Conservation (phyloP, 2,113 vertebrate genomes). For the Chitala chitala region DNA sequence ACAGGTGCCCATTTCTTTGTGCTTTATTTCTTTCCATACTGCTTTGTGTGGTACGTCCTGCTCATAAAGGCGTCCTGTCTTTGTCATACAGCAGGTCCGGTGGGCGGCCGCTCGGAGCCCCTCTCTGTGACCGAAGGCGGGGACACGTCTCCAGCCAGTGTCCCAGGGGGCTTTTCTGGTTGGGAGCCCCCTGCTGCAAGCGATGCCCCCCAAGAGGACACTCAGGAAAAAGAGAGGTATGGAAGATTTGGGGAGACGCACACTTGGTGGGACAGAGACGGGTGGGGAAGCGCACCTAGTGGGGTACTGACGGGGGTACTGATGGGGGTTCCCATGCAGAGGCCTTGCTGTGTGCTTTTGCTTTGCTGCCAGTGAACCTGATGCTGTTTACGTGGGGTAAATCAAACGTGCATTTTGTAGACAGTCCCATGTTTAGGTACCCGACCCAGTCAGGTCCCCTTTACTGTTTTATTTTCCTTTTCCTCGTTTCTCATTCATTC, state of each 20-base stretch:
- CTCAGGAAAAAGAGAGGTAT: slow-evolving; percentile 73
- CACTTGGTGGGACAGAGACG: not conserved
- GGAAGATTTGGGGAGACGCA: not conserved
- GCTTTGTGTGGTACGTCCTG: too few relatives aligned
- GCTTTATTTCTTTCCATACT: not conserved
- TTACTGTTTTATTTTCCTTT: slow-evolving; percentile 5
- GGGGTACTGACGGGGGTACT: too few relatives aligned
- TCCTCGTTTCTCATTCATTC: slow-evolving; percentile 17
- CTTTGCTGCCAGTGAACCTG: slow-evolving; percentile 47
- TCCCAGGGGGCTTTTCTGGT: slow-evolving; percentile 11
- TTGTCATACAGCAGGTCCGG: slow-evolving; percentile 36
- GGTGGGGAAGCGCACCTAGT: not conserved
- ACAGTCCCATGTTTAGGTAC: slow-evolving; percentile 34
- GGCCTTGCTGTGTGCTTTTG: slow-evolving; percentile 60
- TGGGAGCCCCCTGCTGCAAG: slow-evolving; percentile 42
- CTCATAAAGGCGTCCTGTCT: too few relatives aligned
- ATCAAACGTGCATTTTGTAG: slow-evolving; percentile 40
- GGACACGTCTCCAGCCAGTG: slow-evolving; percentile 44
- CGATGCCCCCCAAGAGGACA: slow-evolving; percentile 62
- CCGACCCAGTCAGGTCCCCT: too few relatives aligned
- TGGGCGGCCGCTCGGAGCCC: slow-evolving; percentile 48
- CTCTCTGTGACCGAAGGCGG: slow-evolving; percentile 43
- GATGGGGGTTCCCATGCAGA: slow-evolving; percentile 42
- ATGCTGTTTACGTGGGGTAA: not conserved
- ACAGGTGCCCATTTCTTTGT: slow-evolving; percentile 48